phyloP scores from a whole-genome alignment of 2,113 vertebrate genomes.

The Oreotrochilus melanogaster region DNA sequence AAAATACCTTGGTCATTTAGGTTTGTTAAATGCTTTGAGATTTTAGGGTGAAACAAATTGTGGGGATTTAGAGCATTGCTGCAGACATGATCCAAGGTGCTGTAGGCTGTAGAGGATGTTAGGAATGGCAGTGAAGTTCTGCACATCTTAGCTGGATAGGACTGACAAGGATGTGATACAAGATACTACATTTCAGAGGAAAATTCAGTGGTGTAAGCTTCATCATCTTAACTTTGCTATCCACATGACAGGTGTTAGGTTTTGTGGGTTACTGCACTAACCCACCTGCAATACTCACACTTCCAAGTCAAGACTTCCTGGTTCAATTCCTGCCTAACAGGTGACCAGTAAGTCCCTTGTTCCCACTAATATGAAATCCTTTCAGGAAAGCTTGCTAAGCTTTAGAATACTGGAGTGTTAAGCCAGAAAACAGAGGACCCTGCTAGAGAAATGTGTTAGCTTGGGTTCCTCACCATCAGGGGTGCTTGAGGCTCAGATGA shows the following conservation, averaged over 20 bases:
- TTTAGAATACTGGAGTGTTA: neutral
- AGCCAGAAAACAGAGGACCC: neutral
- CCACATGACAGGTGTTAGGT: neutral
- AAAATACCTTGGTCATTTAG: neutral
- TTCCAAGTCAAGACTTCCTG: neutral
- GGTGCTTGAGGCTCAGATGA: neutral
- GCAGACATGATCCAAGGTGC: neutral
- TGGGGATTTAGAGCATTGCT: neutral
- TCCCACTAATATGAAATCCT: neutral
- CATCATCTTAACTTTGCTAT: neutral
- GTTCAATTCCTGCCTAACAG: neutral
- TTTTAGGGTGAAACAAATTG: neutral
- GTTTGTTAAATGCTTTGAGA: neutral
- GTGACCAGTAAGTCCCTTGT: neutral
- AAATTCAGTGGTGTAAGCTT: neutral
- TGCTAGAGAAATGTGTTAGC: neutral
- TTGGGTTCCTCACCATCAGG: neutral
- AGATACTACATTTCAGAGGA: neutral
- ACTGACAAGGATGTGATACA: rapidly evolving
- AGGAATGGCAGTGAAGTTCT: neutral
- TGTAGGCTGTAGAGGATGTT: neutral
- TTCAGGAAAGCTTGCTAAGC: neutral
- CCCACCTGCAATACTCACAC: neutral
- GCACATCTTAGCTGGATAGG: neutral
- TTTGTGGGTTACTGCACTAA: neutral